phyloP scores from a whole-genome alignment of 2,888 invertebrate species.

The Bellardia bayeri region DNA sequence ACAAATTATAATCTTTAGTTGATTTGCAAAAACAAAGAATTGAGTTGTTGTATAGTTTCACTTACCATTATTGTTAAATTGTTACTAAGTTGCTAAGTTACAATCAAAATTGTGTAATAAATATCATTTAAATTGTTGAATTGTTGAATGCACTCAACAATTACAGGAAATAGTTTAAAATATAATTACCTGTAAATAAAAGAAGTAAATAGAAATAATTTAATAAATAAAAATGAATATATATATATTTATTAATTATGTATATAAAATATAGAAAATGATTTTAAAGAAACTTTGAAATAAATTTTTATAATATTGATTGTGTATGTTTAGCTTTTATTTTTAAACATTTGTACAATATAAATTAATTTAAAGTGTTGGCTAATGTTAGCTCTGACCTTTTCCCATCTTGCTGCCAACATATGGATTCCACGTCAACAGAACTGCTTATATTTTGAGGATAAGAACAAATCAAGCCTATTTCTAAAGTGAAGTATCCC shows the following conservation, averaged over 20 bases:
- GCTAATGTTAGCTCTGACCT: too few relatives aligned
- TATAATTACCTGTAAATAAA: conserved; percentile 71
- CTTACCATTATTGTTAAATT: conserved; percentile 51
- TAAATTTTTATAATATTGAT: too few relatives aligned
- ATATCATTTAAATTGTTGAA: conserved; percentile 6
- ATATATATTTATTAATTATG: neutral
- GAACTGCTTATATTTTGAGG: too few relatives aligned
- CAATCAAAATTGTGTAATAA: conserved; percentile 1
- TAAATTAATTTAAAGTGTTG: too few relatives aligned
- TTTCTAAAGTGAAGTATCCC: too few relatives aligned
- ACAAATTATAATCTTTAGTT: conserved; percentile 12
- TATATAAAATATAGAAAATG: neutral
- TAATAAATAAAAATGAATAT: neutral
- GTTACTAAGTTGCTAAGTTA: conserved; percentile 10
- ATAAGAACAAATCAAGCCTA: too few relatives aligned
- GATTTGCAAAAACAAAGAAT: neutral
- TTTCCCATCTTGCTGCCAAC: too few relatives aligned
- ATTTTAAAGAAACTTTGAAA: too few relatives aligned
- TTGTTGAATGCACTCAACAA: neutral
- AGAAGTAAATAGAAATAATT: neutral
- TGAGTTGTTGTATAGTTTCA: conserved; percentile 40
- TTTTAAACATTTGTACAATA: too few relatives aligned
- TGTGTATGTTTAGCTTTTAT: too few relatives aligned
- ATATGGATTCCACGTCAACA: too few relatives aligned
- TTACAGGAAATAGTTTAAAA: conserved; percentile 43